These are phyloP conservation scores for Misgurnus anguillicaudatus DNA, from an alignment of 2,113 vertebrate genomes.

Conservation along the genomic window DNA sequence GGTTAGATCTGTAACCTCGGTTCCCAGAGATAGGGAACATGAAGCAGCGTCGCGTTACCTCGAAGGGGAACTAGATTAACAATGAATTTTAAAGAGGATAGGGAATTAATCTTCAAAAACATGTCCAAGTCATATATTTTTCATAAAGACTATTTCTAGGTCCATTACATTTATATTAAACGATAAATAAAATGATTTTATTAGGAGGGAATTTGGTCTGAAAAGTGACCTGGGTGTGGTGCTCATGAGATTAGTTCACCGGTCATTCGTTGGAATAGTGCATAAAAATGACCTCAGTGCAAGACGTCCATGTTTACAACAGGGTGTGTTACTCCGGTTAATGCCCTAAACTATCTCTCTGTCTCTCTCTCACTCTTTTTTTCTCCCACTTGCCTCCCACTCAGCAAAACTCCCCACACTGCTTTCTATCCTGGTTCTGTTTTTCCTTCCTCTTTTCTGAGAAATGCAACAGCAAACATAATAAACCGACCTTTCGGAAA, in stretches of 20 bases:
- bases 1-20: no score
- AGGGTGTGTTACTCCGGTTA: slow-evolving; percentile 13
- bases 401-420: slow-evolving; percentile 26
- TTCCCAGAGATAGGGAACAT: no score
- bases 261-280: slow-evolving; percentile 4
- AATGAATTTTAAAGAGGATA: background rate
- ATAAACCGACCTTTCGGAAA: slow-evolving; percentile 44
- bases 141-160: no score
- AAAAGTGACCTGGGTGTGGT: no score
- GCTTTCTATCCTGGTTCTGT: slow-evolving; percentile 49
- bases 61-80: no score
- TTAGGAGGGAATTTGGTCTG: no score
- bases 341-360: background rate
- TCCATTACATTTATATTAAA: no score
- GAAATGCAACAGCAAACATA: slow-evolving; percentile 38
- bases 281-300: slow-evolving; percentile 43
- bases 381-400: slow-evolving; percentile 38
- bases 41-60: no score
- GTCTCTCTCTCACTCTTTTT: background rate
- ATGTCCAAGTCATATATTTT: no score
- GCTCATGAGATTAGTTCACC: background rate
- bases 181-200: no score
- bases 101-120: background rate
- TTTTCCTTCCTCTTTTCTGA: slow-evolving; percentile 59
- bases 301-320: slow-evolving; percentile 17